Evolutionary conservation across 2,797 vertebrate species (phyloP).

Genomic region (Anas georgica): DNA sequence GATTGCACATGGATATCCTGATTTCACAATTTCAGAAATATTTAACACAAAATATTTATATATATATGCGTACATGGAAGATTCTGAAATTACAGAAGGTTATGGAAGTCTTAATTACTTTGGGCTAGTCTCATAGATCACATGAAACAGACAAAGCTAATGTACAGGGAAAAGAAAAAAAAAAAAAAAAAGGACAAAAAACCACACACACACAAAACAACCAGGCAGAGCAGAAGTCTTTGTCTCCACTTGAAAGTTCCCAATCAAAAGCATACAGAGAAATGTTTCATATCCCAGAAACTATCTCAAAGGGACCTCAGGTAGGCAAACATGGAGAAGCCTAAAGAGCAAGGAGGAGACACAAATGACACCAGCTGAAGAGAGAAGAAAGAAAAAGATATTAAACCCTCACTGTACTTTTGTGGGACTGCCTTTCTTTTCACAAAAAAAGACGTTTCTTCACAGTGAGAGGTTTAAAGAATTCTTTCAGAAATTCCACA

Average conservation of each 20-base stretch:
- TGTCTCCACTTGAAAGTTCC: neutral
- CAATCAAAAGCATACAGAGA: neutral
- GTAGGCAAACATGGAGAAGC: neutral
- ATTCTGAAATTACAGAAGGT: neutral
- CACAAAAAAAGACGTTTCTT: neutral
- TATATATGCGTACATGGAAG: neutral
- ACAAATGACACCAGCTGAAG: neutral
- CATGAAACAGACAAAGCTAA: neutral
- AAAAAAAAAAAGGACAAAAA: neutral
- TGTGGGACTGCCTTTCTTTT: neutral
- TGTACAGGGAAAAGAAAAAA: neutral
- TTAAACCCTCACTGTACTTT: neutral
- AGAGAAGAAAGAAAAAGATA: neutral
- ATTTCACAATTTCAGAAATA: neutral
- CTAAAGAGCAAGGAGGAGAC: constrained; percentile 50
- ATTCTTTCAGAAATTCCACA: constrained; percentile 19
- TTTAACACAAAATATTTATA: neutral
- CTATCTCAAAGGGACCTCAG: neutral
- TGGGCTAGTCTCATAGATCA: neutral
- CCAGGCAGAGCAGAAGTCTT: neutral
- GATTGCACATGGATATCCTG: neutral
- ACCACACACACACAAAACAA: too few species aligned
- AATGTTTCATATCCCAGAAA: neutral
- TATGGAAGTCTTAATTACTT: neutral
- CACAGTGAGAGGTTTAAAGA: constrained; percentile 4